These are phyloP conservation scores for Drosophila eugracilis DNA, from an alignment of 1,140 invertebrate species.

Conservation along the genomic window DNA sequence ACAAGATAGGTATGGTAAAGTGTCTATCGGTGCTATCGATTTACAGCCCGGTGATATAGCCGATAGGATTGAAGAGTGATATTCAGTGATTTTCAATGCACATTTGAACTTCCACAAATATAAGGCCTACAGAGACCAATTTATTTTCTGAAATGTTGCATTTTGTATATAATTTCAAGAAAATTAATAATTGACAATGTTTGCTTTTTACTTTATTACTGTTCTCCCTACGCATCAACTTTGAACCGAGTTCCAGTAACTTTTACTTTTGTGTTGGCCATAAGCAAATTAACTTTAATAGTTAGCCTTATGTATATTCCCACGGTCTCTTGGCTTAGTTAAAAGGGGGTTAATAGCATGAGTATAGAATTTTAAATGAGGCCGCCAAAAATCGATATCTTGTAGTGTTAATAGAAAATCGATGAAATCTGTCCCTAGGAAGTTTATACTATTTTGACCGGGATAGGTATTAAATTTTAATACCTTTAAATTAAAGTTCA, in stretches of 20 bases:
- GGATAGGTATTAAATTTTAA: background rate
- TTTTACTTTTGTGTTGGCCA: background rate
- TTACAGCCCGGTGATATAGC: too few species aligned
- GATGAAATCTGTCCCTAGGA: background rate
- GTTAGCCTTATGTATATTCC: background rate
- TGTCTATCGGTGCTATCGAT: background rate
- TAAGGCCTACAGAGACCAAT: too few species aligned
- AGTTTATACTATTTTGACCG: background rate
- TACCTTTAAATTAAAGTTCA: too few species aligned
- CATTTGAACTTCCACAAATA: background rate
- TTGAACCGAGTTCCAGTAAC: too few species aligned
- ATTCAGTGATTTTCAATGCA: background rate
- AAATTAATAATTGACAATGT: too few species aligned
- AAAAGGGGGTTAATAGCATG: background rate
- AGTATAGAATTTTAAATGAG: slow-evolving; percentile 13
- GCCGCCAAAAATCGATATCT: background rate
- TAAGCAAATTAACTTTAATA: background rate
- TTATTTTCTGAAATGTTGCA: background rate
- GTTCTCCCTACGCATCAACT: too few species aligned
- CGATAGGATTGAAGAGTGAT: background rate
- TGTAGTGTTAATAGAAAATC: background rate
- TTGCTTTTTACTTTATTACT: background rate
- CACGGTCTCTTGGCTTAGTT: background rate
- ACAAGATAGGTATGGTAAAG: slow-evolving; percentile 10
- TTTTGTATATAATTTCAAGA: background rate